Evolutionary conservation across 2,888 invertebrate genomes (phyloP).

Genomic region (Pseudoips prasinana): DNA sequence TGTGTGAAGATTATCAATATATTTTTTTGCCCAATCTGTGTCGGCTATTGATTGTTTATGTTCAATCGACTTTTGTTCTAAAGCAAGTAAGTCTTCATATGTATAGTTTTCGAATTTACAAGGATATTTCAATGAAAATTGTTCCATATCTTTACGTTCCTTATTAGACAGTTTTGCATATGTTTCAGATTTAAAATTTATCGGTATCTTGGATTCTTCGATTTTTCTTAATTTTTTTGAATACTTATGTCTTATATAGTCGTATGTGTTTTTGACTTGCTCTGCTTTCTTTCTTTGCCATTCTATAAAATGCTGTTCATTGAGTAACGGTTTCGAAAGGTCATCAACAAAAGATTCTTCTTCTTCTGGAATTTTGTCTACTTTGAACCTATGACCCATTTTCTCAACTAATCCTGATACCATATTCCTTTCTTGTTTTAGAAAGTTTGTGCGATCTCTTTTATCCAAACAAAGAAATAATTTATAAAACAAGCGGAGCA

Average conservation of each 20-base stretch:
- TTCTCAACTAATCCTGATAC: constrained; percentile 64
- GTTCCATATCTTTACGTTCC: constrained; percentile 60
- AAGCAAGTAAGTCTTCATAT: constrained; percentile 58
- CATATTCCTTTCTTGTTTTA: constrained; percentile 71
- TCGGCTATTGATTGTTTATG: constrained; percentile 49
- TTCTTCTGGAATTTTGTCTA: constrained; percentile 54
- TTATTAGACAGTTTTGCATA: constrained; percentile 33
- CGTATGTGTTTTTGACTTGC: constrained; percentile 66
- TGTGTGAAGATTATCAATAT: constrained; percentile 71
- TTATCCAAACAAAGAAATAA: constrained; percentile 83
- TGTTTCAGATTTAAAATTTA: constrained; percentile 27
- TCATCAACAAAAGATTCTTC: constrained; percentile 59
- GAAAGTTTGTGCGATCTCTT: constrained; percentile 79
- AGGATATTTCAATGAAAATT: constrained; percentile 55
- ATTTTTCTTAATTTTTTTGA: constrained; percentile 59
- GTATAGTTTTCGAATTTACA: constrained; percentile 63
- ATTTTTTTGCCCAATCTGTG: constrained; percentile 69
- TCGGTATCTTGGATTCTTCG: constrained; percentile 47
- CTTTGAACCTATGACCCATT: constrained; percentile 59
- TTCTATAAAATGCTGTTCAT: constrained; percentile 75
- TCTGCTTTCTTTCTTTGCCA: constrained; percentile 81
- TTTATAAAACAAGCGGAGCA: constrained; percentile 83
- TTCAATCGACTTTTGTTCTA: constrained; percentile 54
- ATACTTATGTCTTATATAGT: constrained; percentile 63
- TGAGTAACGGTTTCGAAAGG: constrained; percentile 65